Evolutionary conservation across 2,888 invertebrate genomes (phyloP), one percentile per base, ranked within the genome.

Genomic region (Tethea ocularis): DNA sequence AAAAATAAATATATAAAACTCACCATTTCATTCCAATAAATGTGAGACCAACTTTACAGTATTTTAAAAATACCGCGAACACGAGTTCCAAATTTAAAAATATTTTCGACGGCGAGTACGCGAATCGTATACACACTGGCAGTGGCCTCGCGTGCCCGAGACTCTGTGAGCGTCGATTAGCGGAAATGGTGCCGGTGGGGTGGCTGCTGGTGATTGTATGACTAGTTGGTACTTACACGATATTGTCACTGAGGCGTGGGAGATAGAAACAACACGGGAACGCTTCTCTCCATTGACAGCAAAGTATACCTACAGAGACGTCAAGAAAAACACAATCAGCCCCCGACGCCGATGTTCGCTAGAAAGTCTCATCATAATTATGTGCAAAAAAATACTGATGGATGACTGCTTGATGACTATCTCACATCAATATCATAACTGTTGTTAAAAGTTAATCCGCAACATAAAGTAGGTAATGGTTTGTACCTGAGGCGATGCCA

Each of bases 191-290:
- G 58, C 64, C 66, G 66, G 72, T 71, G 72, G 68, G 46, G 46
- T 46, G 46, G 20, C 20, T 66, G 66, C 63, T 46, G 57, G 66
- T 68, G 69, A 72, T 73, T 74, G 67, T 58, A 61, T 20, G 58
- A 57, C 11, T 26, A 23, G 11, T n/a, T n/a, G n/a, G n/a, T 33
- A 36, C 24, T 29, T 55, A 55, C 57, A 11, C 57, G 46, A 68
- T 72, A 75, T 69, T 74, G 66, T 75, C 64, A 66, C 62, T 72
- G 80, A 80, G 80, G 66, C 72, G 80, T 80, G 80, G 66, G 77
- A 78, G 67, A 66, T 68, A 64, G 60, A 68, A 66, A 68, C 66
- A 46, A 41, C 15, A 63, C 58, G 60, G 33, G 33, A 68, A 61
- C 52, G 56, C 57, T 24, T 62, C 57, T 66, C 67, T 58, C 62